Base-by-base conservation (phyloP, 2,797 vertebrate species). In the Enteromius afrohamiltoni region DNA sequence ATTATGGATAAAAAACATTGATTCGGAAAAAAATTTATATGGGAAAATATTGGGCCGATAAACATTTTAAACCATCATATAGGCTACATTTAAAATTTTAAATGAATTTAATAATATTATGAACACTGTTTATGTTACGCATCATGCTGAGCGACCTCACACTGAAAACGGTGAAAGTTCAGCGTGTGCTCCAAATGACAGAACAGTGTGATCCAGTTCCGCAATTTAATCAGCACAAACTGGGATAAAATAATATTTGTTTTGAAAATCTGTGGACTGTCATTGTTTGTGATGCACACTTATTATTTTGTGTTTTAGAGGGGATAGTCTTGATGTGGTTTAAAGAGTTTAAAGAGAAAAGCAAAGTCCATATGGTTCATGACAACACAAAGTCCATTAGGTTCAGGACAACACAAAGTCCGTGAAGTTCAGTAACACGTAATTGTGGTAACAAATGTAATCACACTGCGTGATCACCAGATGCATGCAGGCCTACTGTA, bases 1-100 rank as follows among this genome's bases (percentile, higher is more conserved):
- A 79, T 79, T 37, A 79, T 79, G 60, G 31, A 65, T 10, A 65
- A 31, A 62, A n/a, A 53, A 68, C 11, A 67, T 79, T n/a, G 45
- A 49, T 53, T 8, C 2, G 13, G 31, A 29, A 68, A n/a, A 0
- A 5, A 8, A 7, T 4, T 26, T 29, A 42, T 42, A 21, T n/a
- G n/a, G 37, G 70, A 34, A 37, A n/a, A 68, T 40, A 65, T 1
- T 13, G 19, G 26, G 17, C 23, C 14, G 5, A 37, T 8, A 55
- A 75, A 10, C 14, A 76, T 40, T 23, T 40, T n/a, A 75, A 55
- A 16, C 7, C 16, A 37, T 75, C 17, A 74, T n/a, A n/a, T 19
- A 64, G 13, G 13, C 29, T 64, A 21, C 17, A 55, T 3, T n/a
- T 55, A 2, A 37, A 34, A 53, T 74, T 3, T 1, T 26, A 29